Conservation (phyloP, 1,140 invertebrate species). For the Scylla paramamosain region DNA sequence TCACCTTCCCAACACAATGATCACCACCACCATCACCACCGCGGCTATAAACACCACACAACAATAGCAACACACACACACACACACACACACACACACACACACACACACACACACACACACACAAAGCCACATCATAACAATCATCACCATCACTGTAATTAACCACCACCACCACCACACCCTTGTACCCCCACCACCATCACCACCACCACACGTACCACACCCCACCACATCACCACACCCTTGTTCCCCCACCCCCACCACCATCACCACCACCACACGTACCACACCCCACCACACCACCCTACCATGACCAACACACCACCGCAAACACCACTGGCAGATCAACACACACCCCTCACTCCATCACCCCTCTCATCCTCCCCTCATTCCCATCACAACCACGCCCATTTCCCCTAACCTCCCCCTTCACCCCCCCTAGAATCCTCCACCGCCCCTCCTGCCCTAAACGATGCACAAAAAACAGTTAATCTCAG, state of each 20-base stretch:
- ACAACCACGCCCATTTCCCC: neutral
- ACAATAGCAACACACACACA: neutral
- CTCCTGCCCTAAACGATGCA: neutral
- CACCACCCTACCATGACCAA: neutral
- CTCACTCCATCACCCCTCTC: too few species aligned
- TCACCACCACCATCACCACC: neutral
- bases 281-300: neutral
- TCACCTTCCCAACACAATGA: too few species aligned
- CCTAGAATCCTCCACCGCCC: neutral
- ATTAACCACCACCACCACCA: neutral
- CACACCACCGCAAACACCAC: too few species aligned
- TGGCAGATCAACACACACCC: too few species aligned
- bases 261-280: neutral
- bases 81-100: too few species aligned
- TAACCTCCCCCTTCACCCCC: neutral
- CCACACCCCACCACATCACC: neutral
- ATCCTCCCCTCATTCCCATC: neutral
- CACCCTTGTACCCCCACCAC: neutral
- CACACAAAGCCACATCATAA: neutral
- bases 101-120: neutral
- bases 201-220: neutral
- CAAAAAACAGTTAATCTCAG: conserved; percentile 16
- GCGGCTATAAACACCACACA: neutral
- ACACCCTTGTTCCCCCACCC: neutral
- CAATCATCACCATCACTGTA: neutral